Base-by-base conservation (phyloP, 2,888 invertebrate species). In the Sphaerophoria rueppellii region DNA sequence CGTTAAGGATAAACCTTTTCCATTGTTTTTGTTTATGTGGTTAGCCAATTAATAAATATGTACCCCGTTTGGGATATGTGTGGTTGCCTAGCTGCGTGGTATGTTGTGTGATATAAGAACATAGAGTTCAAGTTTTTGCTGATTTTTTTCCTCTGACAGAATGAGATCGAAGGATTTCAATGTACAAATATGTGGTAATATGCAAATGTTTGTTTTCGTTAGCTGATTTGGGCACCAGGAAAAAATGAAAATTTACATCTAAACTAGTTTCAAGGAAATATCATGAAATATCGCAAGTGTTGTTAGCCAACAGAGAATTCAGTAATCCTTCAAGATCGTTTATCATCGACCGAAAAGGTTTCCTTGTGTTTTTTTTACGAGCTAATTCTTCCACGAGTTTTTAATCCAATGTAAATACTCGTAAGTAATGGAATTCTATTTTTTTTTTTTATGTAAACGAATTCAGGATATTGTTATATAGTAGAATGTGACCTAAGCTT, bases 21-120 rank as follows among this genome's bases (percentile, higher is more conserved):
- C 40, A 40, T 40, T 54, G 61, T 50, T 60, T 48, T 80, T 63
- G 55, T 74, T 50, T 73, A 60, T 40, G 43, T 78, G 72, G 78
- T 65, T 58, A 65, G 14, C 40, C 58, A 67, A 16, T 54, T 52
- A 58, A 65, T 67, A 67, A 67, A 67, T 54, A n/a, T n/a, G n/a
- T n/a, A 54, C 65, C 9, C 65, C 40, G 55, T 16, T 57, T 9
- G 61, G 4, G 16, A 12, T 48, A 14, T 57, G 46, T 48, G 40
- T 24, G 6, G 6, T 11, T 50, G n/a, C 34, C 11, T 16, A 14
- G 12, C 3, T 52, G 16, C 4, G n/a, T 24, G 65, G 72, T 43
- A 24, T 65, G 46, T 48, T 54, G 7, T 50, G 37, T 24, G 16
- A 4, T 48, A 34, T 34, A 48, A 65, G 16, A 11, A 16, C 24